Base-by-base conservation (phyloP, 2,113 vertebrate species). In the Naja naja region DNA sequence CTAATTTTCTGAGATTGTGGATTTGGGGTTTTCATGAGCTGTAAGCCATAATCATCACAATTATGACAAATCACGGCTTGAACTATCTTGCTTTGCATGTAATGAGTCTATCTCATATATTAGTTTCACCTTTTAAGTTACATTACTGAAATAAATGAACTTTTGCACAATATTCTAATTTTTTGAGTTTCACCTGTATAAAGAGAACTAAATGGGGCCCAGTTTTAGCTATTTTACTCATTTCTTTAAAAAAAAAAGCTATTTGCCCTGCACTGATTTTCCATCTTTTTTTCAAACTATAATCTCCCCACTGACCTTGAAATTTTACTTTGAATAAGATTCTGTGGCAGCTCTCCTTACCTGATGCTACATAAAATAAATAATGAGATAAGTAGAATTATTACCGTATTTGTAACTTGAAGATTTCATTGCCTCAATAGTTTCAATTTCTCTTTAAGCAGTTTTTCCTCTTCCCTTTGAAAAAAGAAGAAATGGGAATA, bases 361-460 rank as follows among this genome's bases (percentile, higher is more conserved):
- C 85, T 47, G 25, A 12, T 45, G 2, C 39, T 90, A 49, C 12
- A 5, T 20, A 56, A 45, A 49, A 58, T 56, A 60, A 85, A 11
- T 87, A 25, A 86, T 18, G 30, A 49, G 53, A 49, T 45, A 27
- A 30, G 34, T n/a, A 86, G 85, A 39, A 27, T 56, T 43, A 25
- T 92, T 52, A 20, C 12, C 18, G 23, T 30, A 5, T 64, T 16
- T 64, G 47, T 30, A 87, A 90, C 45, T 64, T 39, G 34, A 86
- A 30, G 54, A 23, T 60, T 55, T 45, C 43, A 55, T 16, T 49
- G 47, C 11, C 27, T 27, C 30, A 52, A 22, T 18, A 1, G 55
- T 92, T 58, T 93, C 30, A 91, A 85, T 47, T 93, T 30, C 2
- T 39, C 20, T 90, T 58, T 34, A 60, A 91, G 85, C 85, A 87